phyloP scores from a whole-genome alignment of 1,140 invertebrate genomes.

The Andricus grossulariae region DNA sequence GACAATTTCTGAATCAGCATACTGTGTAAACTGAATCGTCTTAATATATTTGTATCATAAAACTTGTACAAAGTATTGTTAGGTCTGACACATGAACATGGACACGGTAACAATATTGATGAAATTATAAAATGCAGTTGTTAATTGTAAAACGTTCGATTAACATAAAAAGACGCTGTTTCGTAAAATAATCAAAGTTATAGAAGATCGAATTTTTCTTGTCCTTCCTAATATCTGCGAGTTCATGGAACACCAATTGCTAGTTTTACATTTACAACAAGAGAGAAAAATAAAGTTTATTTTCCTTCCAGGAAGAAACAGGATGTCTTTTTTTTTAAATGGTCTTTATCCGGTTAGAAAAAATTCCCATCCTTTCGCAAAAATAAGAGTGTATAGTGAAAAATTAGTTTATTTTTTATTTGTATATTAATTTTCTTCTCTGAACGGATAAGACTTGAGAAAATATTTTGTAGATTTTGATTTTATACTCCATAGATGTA shows the following conservation, averaged over 20 bases:
- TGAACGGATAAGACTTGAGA: conserved; percentile 21
- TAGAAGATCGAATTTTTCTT: background rate
- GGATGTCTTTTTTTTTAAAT: background rate
- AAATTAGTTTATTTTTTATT: conserved; percentile 28
- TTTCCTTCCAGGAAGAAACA: conserved; percentile 13
- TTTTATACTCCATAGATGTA: background rate
- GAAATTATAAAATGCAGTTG: conserved; percentile 43
- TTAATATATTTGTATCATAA: conserved; percentile 75
- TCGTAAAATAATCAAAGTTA: conserved; percentile 22
- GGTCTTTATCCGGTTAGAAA: conserved; percentile 1
- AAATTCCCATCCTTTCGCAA: background rate
- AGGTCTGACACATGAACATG: conserved; percentile 67
- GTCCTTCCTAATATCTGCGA: background rate
- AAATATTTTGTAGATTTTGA: conserved; percentile 7
- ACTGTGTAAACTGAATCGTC: conserved; percentile 64
- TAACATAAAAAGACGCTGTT: conserved; percentile 18
- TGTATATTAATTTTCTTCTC: conserved; percentile 28
- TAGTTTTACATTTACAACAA: background rate
- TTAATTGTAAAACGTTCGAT: conserved; percentile 19
- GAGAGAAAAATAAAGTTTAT: conserved; percentile 17
- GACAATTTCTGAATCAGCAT: conserved; percentile 37
- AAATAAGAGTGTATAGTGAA: conserved; percentile 4
- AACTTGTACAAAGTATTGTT: conserved; percentile 75
- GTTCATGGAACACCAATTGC: background rate
- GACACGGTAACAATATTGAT: conserved; percentile 59